A percentile compares a stretch with the other conserved stretches of the same genome.
Conservation (phyloP, 2,888 invertebrate genomes). For the Autographa gamma region DNA sequence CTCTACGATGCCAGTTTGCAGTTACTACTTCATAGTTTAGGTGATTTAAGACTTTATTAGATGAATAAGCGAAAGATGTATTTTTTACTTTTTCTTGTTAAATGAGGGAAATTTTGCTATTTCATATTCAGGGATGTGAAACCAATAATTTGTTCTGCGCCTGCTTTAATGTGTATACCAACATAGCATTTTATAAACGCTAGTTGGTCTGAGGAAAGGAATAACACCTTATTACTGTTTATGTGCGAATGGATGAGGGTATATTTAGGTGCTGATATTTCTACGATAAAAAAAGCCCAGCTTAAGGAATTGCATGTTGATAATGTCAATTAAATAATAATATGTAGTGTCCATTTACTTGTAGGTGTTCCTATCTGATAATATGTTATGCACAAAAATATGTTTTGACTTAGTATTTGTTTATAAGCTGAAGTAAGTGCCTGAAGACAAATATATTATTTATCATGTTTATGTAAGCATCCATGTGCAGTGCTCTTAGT, state of each 20-base stretch:
- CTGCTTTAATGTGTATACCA: slow-evolving; percentile 11
- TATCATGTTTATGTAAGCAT: not conserved
- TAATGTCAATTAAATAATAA: slow-evolving; percentile 55
- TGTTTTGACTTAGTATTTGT: slow-evolving; percentile 38
- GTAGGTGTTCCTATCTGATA: slow-evolving; percentile 36
- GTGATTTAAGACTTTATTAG: slow-evolving; percentile 35
- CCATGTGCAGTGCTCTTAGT: not conserved
- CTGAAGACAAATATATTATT: not conserved
- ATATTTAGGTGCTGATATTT: slow-evolving; percentile 64
- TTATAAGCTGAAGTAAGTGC: slow-evolving; percentile 10
- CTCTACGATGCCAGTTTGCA: slow-evolving; percentile 42
- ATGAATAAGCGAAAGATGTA: slow-evolving; percentile 43
- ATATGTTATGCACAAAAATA: slow-evolving; percentile 54
- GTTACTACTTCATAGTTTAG: slow-evolving; percentile 45
- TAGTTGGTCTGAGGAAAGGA: not conserved
- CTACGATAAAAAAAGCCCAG: slow-evolving; percentile 40
- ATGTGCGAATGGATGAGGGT: slow-evolving; percentile 63
- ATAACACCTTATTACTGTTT: not conserved
- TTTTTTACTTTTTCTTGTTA: slow-evolving; percentile 34
- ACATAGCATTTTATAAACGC: slow-evolving; percentile 7
- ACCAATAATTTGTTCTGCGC: not conserved
- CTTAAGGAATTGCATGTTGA: slow-evolving; percentile 53
- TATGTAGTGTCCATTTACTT: slow-evolving; percentile 50
- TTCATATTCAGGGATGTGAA: slow-evolving; percentile 17
- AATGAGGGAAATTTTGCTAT: slow-evolving; percentile 17